Evolutionary conservation across 2,888 invertebrate species (phyloP), one percentile per base, ranked within the genome.

Genomic region (Adelognathus sp.): DNA sequence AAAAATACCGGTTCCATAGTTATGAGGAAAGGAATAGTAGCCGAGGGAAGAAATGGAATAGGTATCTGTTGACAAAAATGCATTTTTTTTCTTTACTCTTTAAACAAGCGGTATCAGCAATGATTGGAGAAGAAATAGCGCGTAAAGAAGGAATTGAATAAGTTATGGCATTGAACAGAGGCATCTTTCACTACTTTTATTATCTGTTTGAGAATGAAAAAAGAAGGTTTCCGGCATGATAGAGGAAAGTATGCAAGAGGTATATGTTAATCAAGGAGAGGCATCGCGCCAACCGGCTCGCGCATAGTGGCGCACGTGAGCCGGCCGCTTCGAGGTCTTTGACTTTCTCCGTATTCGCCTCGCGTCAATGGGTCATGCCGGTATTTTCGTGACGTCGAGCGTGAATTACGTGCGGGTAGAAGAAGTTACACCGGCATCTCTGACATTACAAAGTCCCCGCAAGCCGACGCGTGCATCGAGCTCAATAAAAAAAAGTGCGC

Each of bases 321-420:
- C 27, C 39, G 50, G 11, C 27, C 18, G 29, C n/a, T 39, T 39
- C 24, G 54, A 46, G 77, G 67, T 77, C 63, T 69, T 77, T 73
- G 63, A 77, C 77, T 54, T 31, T 77, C 46, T 11, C 1, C 31
- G 29, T 14, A 5, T 27, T 16, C 50, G 1, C 50, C 9, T 27
- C 52, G 60, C 31, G 36, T 50, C 61, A 41, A 41, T 14, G 50
- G 41, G 52, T 41, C 39, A 29, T 9, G 33, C 7, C 24, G 24
- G 16, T 50, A 11, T 24, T 3, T 50, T 9, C 4, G 11, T 54
- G 54, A 67, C 67, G 54, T 29, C 16, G 46, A 39, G 5, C 14
- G 11, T 11, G 36, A 31, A 21, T 1, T 64, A 50, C 64, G 64
- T 24, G 64, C 33, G 21, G 14, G 5, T 24, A n/a, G n/a, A n/a